A percentile compares a stretch with the other conserved stretches of the same genome.
phyloP scores from a whole-genome alignment of 2,888 invertebrate species.

The Drosophila falleni region DNA sequence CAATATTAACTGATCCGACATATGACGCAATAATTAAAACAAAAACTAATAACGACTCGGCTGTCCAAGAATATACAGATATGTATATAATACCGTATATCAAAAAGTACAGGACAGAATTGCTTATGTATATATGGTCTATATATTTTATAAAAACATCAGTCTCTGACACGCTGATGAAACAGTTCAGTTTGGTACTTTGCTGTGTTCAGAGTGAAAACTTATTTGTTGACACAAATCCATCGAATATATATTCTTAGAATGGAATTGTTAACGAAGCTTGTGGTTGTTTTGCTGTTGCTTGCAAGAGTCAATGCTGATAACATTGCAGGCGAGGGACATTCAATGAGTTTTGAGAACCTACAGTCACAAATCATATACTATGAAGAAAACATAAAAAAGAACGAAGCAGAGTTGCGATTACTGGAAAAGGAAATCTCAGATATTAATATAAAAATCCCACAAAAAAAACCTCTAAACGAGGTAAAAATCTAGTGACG shows the following conservation, averaged over 20 bases:
- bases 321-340: not conserved
- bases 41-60: too few relatives aligned
- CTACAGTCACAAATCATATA: not conserved
- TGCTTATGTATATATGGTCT: not conserved
- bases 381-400: not conserved
- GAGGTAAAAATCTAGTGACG: too few relatives aligned
- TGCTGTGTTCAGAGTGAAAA: not conserved
- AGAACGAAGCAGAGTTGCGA: not conserved
- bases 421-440: not conserved
- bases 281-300: slow-evolving; percentile 2
- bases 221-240: too few relatives aligned
- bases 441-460: not conserved
- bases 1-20: too few relatives aligned
- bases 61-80: too few relatives aligned
- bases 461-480: too few relatives aligned
- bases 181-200: slow-evolving; percentile 4
- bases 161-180: not conserved
- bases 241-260: not conserved
- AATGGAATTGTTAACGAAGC: not conserved
- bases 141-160: too few relatives aligned
- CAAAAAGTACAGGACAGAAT: not conserved
- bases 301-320: not conserved
- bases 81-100: not conserved
- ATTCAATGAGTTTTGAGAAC: not conserved
- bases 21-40: too few relatives aligned